Conservation (phyloP, 2,797 vertebrate species). For the Hybognathus amarus region DNA sequence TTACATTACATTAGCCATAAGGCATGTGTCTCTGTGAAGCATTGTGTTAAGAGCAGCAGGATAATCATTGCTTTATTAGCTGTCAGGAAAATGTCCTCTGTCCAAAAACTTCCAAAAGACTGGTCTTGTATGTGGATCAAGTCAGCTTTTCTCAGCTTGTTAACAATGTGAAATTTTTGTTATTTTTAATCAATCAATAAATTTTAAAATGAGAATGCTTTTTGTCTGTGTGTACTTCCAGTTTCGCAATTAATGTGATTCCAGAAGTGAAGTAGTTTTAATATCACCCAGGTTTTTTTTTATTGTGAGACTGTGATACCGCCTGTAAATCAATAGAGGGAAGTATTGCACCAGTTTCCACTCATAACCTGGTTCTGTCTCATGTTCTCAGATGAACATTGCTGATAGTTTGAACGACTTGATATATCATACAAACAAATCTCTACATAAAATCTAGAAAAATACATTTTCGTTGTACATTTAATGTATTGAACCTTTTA, state of each 20-base stretch:
- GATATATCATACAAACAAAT: background rate
- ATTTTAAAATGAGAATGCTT: background rate
- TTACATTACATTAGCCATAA: constrained; percentile 51
- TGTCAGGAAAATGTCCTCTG: constrained; percentile 2
- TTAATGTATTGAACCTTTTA: background rate
- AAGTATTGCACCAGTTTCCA: background rate
- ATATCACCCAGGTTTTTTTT: background rate
- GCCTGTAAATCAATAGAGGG: constrained; percentile 32
- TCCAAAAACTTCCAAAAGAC: constrained; percentile 1
- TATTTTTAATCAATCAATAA: constrained; percentile 18
- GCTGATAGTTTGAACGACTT: background rate
- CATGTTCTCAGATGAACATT: background rate
- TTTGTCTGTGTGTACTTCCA: background rate
- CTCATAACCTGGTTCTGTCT: background rate
- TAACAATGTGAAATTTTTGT: constrained; percentile 24
- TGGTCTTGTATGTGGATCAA: constrained; percentile 2
- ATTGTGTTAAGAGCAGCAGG: background rate
- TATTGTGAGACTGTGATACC: background rate
- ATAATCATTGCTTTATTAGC: constrained; percentile 7
- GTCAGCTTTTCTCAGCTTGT: background rate
- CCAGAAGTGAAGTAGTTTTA: background rate
- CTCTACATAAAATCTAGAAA: background rate
- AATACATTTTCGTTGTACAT: background rate
- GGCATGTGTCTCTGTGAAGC: constrained; percentile 36
- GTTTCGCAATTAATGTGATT: background rate